Base-by-base conservation (phyloP, 2,113 vertebrate genomes). In the Verasper variegatus region DNA sequence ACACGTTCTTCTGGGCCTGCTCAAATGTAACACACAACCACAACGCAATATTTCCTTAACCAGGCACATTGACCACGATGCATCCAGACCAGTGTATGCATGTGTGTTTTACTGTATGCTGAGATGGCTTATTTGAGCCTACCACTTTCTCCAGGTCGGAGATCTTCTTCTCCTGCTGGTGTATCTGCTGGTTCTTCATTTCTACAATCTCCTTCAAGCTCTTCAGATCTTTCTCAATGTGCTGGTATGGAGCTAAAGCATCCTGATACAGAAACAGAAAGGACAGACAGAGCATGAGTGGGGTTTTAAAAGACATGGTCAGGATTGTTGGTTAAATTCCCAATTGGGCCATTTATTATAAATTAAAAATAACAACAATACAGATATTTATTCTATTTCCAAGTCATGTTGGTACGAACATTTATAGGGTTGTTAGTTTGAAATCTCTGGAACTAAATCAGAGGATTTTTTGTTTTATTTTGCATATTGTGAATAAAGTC, bases 181-280 rank as follows among this genome's bases (percentile, higher is more conserved):
- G 98, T 75, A 99, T 99, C 80, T 98, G 97, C 74, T 96, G 95
- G 88, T 97, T 99, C 92, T 99, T 99, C 97, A 99, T 97, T 88
- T 99, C 97, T 37, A 99, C 90, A 40, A 99, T 95, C 55, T 98
- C 96, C 83, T 96, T 97, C 78, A 99, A 91, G 76, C 98, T 99
- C 87, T 94, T 96, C 88, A 99, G 92, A 57, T 99, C 98, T 87
- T 98, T 93, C 78, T 99, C 96, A 74, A 99, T 95, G 91, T 99
- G 96, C 84, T 97, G 95, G 81, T 99, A 99, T 0, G 98, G 98
- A 58, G 97, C 97, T 85, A 95, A 61, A 0, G 95, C 96, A 31
- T 97, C 93, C 98, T 99, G 37, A 73, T 71, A 49, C 1, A 60
- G 35, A 77, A 59, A 81, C 10, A 57, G 0, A 40, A 40, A 24